Base-by-base conservation (phyloP, 2,113 vertebrate species). In the Callipepla californica region DNA sequence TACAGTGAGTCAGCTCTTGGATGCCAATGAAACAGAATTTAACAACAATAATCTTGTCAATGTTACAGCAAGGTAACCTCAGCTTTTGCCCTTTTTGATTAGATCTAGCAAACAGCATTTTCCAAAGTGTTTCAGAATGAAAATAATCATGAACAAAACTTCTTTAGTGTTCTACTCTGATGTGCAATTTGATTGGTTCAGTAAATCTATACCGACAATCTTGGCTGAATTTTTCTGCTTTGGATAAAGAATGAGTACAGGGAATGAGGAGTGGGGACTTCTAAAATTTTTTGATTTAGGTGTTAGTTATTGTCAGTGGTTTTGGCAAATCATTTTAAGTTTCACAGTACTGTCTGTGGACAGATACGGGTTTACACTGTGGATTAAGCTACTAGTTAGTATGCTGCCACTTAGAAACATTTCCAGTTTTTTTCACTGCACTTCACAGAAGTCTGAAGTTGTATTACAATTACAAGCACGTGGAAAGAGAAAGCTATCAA, bases 1-100 rank as follows among this genome's bases (percentile, higher is more conserved):
- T 44, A 96, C 93, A 72, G 87, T 96, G 48, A 97, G 95, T 78
- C 95, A 97, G 3, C 80, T 97, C 92, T 62, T 97, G 73, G 81
- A 93, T 69, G 96, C 74, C 57, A 92, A 40, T 1, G 57, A 92
- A 80, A 82, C 59, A 14, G 53, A 88, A 92, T 96, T 96, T 26
- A 38, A 3, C 28, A 19, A 74, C 14, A 11, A 62, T 8, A 13
- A n/a, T 55, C 80, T 96, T 76, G n/a, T 50, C 32, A 61, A 22
- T 66, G 14, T 66, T 85, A 66, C 63, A 82, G 12, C 30, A 87
- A 95, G 4, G 96, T 97, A 97, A 96, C 42, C 34, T 50, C 11
- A 81, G 25, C 50, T 87, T 78, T 50, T 59, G 9, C 14, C 25
- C 5, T 53, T 85, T 57, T 45, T 75, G 20, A 73, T 77, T n/a